Percentiles rank a stretch among this genome's conserved stretches.
Evolutionary conservation across 2,113 vertebrate genomes (phyloP).

Genomic region (Pipra filicauda): DNA sequence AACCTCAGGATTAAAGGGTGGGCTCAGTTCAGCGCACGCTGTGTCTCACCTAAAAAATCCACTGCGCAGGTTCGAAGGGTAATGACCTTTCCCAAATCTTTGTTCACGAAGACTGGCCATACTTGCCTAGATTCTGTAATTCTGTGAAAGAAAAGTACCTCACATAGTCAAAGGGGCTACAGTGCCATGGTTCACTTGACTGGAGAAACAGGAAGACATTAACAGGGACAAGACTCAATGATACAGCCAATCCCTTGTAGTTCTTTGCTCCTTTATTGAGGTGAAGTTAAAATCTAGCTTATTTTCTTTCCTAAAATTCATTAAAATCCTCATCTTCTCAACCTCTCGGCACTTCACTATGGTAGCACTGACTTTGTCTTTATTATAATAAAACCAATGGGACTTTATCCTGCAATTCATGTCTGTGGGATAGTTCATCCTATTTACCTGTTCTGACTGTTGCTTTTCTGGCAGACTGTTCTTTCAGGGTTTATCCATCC

Average conservation of each 20-base stretch:
- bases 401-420: not conserved
- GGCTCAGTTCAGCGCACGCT: no score
- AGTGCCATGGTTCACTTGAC: not conserved
- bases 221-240: not conserved
- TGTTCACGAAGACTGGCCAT: no score
- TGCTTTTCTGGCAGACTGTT: not conserved
- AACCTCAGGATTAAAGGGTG: no score
- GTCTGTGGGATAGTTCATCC: not conserved
- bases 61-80: no score
- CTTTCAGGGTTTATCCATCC: not conserved
- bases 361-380: not conserved
- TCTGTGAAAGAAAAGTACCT: not conserved
- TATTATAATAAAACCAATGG: not conserved
- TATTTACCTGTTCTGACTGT: slow-evolving; percentile 2
- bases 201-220: not conserved
- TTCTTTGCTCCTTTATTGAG: not conserved
- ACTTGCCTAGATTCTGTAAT: not conserved
- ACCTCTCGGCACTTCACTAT: not conserved
- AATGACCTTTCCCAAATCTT: no score
- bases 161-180: not conserved
- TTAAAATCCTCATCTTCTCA: not conserved
- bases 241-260: not conserved
- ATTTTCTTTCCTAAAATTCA: not conserved
- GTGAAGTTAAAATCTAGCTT: not conserved
- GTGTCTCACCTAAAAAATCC: no score